Evolutionary conservation across 2,113 vertebrate genomes (phyloP), one percentile per base, ranked within the genome.

Genomic region (Tragelaphus imberbis): DNA sequence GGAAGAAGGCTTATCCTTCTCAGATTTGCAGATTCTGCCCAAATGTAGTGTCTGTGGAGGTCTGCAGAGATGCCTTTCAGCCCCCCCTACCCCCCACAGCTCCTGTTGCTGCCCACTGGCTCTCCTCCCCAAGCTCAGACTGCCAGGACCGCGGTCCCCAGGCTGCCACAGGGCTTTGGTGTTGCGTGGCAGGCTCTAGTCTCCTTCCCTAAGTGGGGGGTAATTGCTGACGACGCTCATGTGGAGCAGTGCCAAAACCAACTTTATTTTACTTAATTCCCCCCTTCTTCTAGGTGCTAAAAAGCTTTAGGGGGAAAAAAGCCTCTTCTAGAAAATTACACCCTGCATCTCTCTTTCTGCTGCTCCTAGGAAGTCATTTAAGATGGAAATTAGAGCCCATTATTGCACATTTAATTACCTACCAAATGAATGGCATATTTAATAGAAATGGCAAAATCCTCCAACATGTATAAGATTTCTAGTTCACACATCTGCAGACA

Each of bases 311-410:
- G 53, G 27, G 49, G n/a, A 28, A n/a, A 49, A 58, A 59, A 49
- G n/a, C 1, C 68, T 87, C 77, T 97, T 86, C 40, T 33, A 91
- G 88, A 91, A 97, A 98, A 98, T 96, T 93, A 93, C 51, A 98
- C 91, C 71, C 91, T 96, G 59, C 25, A 30, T 95, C 63, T 97
- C 77, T 36, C 81, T 97, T 96, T 97, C 80, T 93, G 68, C 68
- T 85, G 65, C 44, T 98, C 93, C 84, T 91, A 82, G 88, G 94
- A 98, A 98, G 93, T 97, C 84, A 88, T 98, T 98, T 96, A 97
- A 97, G 93, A 98, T 85, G 94, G 96, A 98, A 98, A 98, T 98
- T 97, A 96, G 97, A 98, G 95, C 96, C 94, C 96, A 94, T 96
- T 96, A 96, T 91, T 91, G 91, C 89, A 95, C 95, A 97, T 97